Conservation (phyloP, 2,888 invertebrate genomes). For the Opisthograptis luteolata region DNA sequence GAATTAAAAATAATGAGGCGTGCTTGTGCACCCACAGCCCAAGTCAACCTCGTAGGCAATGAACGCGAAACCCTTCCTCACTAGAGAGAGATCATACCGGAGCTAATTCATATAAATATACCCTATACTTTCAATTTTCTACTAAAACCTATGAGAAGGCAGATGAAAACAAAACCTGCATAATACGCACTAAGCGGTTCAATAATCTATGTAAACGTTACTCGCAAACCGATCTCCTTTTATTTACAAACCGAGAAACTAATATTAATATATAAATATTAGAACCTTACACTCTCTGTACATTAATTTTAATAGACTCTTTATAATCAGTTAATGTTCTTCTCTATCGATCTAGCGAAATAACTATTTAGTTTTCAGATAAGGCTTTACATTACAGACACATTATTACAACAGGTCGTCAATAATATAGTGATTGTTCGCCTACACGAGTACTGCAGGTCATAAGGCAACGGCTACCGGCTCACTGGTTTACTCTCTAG, state of each 20-base stretch:
- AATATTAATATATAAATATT: slow-evolving; percentile 66
- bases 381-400: slow-evolving; percentile 3
- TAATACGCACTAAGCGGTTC: slow-evolving; percentile 45
- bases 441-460: too few species aligned
- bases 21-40: too few species aligned
- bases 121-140: slow-evolving; percentile 35
- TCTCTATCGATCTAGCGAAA: slow-evolving; percentile 35
- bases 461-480: too few species aligned
- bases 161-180: slow-evolving; percentile 35
- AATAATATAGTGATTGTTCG: too few species aligned
- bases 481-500: too few species aligned
- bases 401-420: not conserved
- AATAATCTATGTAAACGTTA: slow-evolving; percentile 45
- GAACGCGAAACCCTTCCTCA: not conserved
- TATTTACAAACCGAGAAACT: slow-evolving; percentile 63
- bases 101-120: slow-evolving; percentile 3
- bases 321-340: slow-evolving; percentile 29
- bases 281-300: slow-evolving; percentile 74
- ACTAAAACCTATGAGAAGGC: slow-evolving; percentile 38
- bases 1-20: too few species aligned
- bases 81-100: slow-evolving; percentile 14
- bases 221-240: slow-evolving; percentile 58
- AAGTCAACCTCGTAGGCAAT: too few species aligned
- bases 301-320: slow-evolving; percentile 68
- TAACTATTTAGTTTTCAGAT: slow-evolving; percentile 18